These are phyloP conservation scores for Monodelphis domestica DNA, from an alignment of 2,797 vertebrate species.

Conservation along the genomic window DNA sequence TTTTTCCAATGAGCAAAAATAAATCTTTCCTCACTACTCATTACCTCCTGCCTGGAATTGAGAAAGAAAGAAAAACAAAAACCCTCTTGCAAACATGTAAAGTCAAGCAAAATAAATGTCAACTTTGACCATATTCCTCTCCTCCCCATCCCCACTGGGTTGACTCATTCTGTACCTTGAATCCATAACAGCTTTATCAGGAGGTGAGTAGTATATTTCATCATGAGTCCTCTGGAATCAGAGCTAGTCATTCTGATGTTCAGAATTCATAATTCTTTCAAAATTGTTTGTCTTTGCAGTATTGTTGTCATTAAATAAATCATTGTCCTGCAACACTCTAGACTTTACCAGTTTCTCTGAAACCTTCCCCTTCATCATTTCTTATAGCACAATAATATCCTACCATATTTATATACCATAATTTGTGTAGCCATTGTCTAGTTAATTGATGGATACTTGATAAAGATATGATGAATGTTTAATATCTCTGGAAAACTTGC, in stretches of 20 bases:
- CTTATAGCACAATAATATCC: not conserved
- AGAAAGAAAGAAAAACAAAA: not conserved
- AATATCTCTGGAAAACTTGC: slow-evolving; percentile 9
- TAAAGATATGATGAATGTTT: not conserved
- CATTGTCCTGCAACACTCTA: not conserved
- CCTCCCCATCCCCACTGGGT: not conserved
- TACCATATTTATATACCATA: not conserved
- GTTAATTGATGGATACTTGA: not conserved
- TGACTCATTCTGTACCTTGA: not conserved
- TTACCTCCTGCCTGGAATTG: not conserved
- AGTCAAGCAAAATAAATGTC: not conserved
- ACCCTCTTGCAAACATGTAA: not conserved
- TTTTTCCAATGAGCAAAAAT: not conserved
- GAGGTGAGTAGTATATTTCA: not conserved
- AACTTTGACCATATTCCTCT: not conserved
- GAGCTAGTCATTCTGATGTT: not conserved
- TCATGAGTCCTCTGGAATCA: not conserved
- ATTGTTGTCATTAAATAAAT: not conserved
- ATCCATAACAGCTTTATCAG: not conserved
- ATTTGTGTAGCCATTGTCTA: not conserved
- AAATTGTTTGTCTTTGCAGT: not conserved
- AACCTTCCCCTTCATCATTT: not conserved
- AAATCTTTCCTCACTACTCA: not conserved
- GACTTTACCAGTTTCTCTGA: not conserved
- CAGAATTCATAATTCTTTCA: not conserved